A percentile compares a stretch with the other conserved stretches of the same genome.
Evolutionary conservation across 2,888 invertebrate genomes (phyloP).

Genomic region (Chymomyza caudatula): DNA sequence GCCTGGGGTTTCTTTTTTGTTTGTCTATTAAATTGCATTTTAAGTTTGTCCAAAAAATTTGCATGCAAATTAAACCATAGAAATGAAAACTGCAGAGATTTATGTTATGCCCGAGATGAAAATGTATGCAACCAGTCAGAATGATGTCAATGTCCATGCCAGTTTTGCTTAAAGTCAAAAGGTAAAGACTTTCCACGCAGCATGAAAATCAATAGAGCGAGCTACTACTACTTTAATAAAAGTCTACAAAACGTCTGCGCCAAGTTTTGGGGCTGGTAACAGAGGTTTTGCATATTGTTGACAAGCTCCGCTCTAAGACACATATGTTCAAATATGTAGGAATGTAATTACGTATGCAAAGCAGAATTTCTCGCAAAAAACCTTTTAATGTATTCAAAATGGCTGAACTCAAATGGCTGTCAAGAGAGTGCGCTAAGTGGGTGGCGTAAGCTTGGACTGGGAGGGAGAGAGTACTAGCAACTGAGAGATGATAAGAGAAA

Average conservation of each 20-base stretch:
- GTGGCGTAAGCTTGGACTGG: slow-evolving; percentile 37
- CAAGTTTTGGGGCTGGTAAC: slow-evolving; percentile 36
- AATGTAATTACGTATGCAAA: slow-evolving; percentile 24
- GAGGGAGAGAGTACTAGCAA: slow-evolving; percentile 15
- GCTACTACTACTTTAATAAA: slow-evolving; percentile 4
- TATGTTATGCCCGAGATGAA: slow-evolving; percentile 29
- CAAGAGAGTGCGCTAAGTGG: slow-evolving; percentile 15
- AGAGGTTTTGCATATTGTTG: slow-evolving; percentile 37
- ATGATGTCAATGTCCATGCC: slow-evolving; percentile 45
- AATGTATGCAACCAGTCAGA: slow-evolving; percentile 41
- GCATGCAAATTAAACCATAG: slow-evolving; percentile 59
- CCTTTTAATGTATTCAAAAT: slow-evolving; percentile 62
- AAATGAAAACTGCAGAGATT: background rate
- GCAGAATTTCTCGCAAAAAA: background rate
- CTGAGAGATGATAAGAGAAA: background rate
- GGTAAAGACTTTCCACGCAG: background rate
- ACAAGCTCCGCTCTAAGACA: background rate
- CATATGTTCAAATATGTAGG: background rate
- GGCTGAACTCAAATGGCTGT: slow-evolving; percentile 45
- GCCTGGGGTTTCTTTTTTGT: background rate
- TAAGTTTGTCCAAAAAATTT: slow-evolving; percentile 33
- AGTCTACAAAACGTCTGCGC: slow-evolving; percentile 58
- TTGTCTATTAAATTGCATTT: background rate
- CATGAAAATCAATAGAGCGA: slow-evolving; percentile 47
- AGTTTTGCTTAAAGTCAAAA: background rate